phyloP scores from a whole-genome alignment of 2,888 invertebrate genomes.

The Sesia bembeciformis region DNA sequence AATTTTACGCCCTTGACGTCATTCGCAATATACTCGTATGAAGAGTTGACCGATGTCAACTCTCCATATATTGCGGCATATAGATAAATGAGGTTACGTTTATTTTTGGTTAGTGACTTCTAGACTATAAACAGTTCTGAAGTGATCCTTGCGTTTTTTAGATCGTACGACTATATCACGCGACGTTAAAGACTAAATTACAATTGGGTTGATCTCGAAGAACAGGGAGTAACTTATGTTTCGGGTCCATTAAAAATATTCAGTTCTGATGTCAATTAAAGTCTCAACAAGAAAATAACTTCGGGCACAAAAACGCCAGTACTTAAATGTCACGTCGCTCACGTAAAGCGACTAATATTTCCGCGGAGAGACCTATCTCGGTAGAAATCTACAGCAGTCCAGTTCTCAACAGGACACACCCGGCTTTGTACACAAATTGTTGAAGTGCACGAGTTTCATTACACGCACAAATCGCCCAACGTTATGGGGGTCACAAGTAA shows the following conservation, averaged over 20 bases:
- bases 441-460: conserved; percentile 39
- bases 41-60: conserved; percentile 22
- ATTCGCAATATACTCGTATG: conserved; percentile 24
- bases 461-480: conserved; percentile 33
- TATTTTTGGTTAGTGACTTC: conserved; percentile 33
- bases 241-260: no score
- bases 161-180: no score
- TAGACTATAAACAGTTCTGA: conserved; percentile 4
- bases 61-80: conserved; percentile 10
- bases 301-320: background rate
- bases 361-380: conserved; percentile 30
- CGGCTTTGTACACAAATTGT: conserved; percentile 21
- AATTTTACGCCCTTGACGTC: conserved; percentile 33
- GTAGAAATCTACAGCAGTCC: conserved; percentile 32
- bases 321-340: conserved; percentile 26
- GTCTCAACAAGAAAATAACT: no score
- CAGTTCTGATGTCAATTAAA: no score
- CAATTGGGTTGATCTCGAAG: no score
- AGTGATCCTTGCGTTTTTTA: no score
- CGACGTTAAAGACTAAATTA: no score
- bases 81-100: conserved; percentile 42
- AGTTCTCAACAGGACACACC: conserved; percentile 30
- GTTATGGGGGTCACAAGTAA: conserved; percentile 30
- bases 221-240: no score
- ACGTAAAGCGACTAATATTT: conserved; percentile 24